Conservation (phyloP, 2,797 vertebrate genomes). For the Neosalanx taihuensis region DNA sequence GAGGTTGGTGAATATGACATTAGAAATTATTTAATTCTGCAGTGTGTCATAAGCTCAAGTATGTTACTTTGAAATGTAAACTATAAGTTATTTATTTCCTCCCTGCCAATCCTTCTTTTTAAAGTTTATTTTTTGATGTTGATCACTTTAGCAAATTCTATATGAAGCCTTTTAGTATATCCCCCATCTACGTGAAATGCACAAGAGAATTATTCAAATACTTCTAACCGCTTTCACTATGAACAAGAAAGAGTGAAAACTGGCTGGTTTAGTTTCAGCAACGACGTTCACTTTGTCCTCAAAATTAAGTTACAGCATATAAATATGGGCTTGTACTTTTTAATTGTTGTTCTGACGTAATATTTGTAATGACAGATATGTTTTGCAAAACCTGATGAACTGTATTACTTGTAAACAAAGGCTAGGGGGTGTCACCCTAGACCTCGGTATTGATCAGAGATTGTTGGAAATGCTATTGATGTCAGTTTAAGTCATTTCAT, state of each 20-base stretch:
- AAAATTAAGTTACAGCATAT: constrained; percentile 40
- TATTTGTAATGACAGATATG: constrained; percentile 21
- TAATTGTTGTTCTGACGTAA: constrained; percentile 28
- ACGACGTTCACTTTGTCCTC: constrained; percentile 60
- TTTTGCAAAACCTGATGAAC: constrained; percentile 29
- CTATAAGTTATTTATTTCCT: no score
- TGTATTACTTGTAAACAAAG: constrained; percentile 35
- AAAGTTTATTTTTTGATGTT: no score
- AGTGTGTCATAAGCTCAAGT: no score
- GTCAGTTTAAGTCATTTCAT: constrained; percentile 59
- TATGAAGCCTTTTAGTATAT: no score
- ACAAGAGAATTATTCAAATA: no score
- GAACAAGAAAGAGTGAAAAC: constrained; percentile 46
- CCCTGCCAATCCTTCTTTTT: no score
- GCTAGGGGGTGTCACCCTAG: constrained; percentile 30
- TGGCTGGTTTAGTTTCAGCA: constrained; percentile 38
- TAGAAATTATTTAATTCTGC: no score
- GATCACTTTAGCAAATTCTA: no score
- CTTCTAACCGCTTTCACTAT: constrained; percentile 9
- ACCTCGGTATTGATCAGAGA: constrained; percentile 36
- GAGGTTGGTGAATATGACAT: no score
- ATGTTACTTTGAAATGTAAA: no score
- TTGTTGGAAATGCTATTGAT: constrained; percentile 56
- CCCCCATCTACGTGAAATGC: no score
- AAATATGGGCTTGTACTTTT: neutral